Base-by-base conservation (phyloP, 2,888 invertebrate genomes). In the Ochropleura leucogaster region DNA sequence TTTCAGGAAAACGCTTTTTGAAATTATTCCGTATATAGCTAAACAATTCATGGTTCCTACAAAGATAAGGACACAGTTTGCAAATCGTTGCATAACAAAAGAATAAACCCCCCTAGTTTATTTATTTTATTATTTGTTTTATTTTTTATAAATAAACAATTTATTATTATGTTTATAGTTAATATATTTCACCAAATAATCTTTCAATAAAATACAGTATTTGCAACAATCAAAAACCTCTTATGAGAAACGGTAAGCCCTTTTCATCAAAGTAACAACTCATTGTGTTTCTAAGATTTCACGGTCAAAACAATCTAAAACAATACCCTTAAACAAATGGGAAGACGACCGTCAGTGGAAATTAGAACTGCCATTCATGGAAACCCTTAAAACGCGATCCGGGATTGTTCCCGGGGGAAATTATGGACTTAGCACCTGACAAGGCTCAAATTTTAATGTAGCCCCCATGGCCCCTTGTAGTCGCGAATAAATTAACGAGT, bases 341-440 rank as follows among this genome's bases (percentile, higher is more conserved):
- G 80, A 89, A 90, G 90, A 91, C 87, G 87, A 85, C 88, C 87
- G 89, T 88, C 91, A 89, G 89, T 89, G 89, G 91, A 94, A 95
- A 95, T 96, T 96, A 95, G 94, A 93, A 91, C 90, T 93, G 88
- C 91, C 91, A 93, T 95, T 95, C 94, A 93, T 92, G 92, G 91
- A 94, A 93, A 94, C 95, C 96, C 95, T 96, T 95, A 95, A 96
- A 96, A 95, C 92, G 93, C 92, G 90, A 94, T 95, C 91, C 94
- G 87, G 92, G 90, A 96, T 96, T 93, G 95, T 93, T 92, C 96
- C 94, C 95, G 51, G 55, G 96, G 96, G 96, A 96, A 96, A 96
- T 96, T 96, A 96, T 95, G 95, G 95, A 95, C 96, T 96, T 96
- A 95, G 91, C 96, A 96, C 96, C 96, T 96, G 96, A 95, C 95